Base-by-base conservation (phyloP, 2,797 vertebrate species). In the Xenopus petersii region DNA sequence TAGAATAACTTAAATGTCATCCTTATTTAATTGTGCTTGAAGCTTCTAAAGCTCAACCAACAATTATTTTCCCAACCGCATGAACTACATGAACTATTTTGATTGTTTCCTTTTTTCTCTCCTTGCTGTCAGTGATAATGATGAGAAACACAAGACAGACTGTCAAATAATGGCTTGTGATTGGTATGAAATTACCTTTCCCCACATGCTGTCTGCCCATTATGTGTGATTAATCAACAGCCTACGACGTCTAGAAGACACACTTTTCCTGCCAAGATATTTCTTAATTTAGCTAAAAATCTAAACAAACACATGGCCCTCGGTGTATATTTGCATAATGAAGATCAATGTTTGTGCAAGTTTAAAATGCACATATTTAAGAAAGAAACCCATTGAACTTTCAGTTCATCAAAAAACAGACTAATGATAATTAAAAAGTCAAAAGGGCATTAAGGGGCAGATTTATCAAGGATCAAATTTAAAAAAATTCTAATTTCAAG, bases 111-210 rank as follows among this genome's bases (percentile, higher is more conserved):
- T 42, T 42, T 42, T 42, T 42, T 42, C 36, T 42, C 36, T 9
- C 36, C 36, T 42, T 42, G 5, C 36, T 42, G 36, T 42, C 6
- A 5, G 6, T 7, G 36, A 42, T 42, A 67, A 67, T 72, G 85
- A 83, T 62, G 79, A 86, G 83, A 86, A 36, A 80, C 75, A 75
- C 68, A 83, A 86, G 74, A 77, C 83, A 79, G 72, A 63, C 79
- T 88, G 86, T 94, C 91, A 89, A 89, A 89, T 92, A 94, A 94
- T 90, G 84, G 87, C 85, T 85, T 82, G 83, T 89, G 91, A 93
- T 87, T 90, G 87, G 86, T 91, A 89, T 91, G 89, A 94, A 94
- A 94, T 91, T 83, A 89, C 87, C 92, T 92, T 88, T 88, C 87
- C 88, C 84, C 83, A 83, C 87, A 83, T 70, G 65, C 80, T 83